Percentiles rank a stretch among this genome's conserved stretches.
phyloP scores from a whole-genome alignment of 2,797 vertebrate genomes.

The Neopelma chrysocephalum region DNA sequence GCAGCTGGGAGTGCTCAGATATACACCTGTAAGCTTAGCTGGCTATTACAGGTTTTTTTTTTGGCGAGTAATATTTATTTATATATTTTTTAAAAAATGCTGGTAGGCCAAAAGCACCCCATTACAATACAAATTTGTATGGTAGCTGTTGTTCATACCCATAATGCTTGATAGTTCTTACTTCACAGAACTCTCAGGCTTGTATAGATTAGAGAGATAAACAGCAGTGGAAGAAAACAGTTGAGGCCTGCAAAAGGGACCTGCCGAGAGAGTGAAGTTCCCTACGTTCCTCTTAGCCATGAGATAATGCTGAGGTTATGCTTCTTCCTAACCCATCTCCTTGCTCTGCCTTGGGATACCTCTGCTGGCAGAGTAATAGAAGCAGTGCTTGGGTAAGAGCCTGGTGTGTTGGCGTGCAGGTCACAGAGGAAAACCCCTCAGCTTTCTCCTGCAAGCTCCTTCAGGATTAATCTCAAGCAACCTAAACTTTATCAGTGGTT shows the following conservation, averaged over 20 bases:
- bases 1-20: not conserved
- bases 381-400: not conserved
- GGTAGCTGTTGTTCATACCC: not conserved
- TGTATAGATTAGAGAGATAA: not conserved
- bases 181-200: not conserved
- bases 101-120: not conserved
- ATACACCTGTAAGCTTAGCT: not conserved
- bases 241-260: not conserved
- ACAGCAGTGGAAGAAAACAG: not conserved
- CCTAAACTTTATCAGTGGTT: not conserved
- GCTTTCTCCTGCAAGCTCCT: not conserved
- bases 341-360: fast-evolving
- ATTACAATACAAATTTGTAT: not conserved
- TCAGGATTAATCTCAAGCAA: not conserved
- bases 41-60: not conserved
- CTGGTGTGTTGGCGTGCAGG: not conserved
- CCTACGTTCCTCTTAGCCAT: not conserved
- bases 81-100: not conserved
- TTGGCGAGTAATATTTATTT: not conserved
- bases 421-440: not conserved
- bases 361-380: not conserved
- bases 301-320: not conserved
- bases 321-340: not conserved
- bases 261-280: not conserved
- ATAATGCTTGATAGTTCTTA: not conserved